Conservation (phyloP, 2,888 invertebrate species). For the Mycalesis mineus region DNA sequence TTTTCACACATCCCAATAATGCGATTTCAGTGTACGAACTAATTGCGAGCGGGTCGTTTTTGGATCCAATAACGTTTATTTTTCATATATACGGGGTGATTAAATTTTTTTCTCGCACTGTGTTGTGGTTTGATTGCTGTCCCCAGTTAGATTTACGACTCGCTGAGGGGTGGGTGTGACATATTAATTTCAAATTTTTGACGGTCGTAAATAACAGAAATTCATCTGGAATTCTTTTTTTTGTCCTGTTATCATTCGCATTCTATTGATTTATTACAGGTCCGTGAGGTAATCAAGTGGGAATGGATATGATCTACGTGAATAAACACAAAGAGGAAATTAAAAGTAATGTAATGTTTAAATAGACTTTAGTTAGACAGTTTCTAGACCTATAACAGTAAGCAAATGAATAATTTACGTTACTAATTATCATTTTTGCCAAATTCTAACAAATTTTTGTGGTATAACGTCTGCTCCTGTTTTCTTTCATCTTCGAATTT, state of each 20-base stretch:
- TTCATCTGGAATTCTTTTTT: constrained; percentile 1
- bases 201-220: constrained; percentile 7
- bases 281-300: neutral
- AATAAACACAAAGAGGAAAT: too few species aligned
- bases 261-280: neutral
- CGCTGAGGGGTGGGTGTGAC: constrained; percentile 8
- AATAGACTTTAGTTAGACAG: too few species aligned
- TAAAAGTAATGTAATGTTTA: too few species aligned
- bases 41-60: constrained; percentile 52
- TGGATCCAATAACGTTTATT: constrained; percentile 38
- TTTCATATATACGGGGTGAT: constrained; percentile 36
- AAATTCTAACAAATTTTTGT: too few species aligned
- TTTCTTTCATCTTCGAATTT: too few species aligned
- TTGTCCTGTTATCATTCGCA: neutral
- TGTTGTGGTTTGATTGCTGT: constrained; percentile 3
- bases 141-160: constrained; percentile 13
- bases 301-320: neutral
- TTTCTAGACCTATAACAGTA: too few species aligned
- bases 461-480: too few species aligned
- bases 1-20: constrained; percentile 53
- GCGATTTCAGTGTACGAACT: constrained; percentile 61
- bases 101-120: constrained; percentile 14
- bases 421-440: too few species aligned
- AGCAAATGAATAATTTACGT: too few species aligned
- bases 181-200: constrained; percentile 13